Conservation (phyloP, 2,113 vertebrate genomes). For the Gobius niger region DNA sequence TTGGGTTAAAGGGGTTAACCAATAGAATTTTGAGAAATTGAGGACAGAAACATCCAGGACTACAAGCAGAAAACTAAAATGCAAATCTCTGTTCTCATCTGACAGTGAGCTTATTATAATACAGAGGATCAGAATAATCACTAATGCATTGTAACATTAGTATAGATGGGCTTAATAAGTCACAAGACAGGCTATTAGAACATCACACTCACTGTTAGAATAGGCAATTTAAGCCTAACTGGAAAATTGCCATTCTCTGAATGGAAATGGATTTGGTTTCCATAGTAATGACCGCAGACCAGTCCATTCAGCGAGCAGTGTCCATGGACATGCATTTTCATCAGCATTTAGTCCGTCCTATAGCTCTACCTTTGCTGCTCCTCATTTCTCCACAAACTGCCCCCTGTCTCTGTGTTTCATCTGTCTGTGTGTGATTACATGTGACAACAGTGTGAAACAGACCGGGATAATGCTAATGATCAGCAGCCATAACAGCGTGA, state of each 20-base stretch:
- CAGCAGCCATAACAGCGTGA: conserved; percentile 63
- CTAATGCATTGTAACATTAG: conserved; percentile 1
- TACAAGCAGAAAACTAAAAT: neutral
- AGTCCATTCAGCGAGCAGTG: conserved; percentile 33
- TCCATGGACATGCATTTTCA: conserved; percentile 49
- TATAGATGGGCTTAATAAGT: neutral
- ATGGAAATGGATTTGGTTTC: conserved; percentile 58
- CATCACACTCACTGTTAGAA: conserved; percentile 5
- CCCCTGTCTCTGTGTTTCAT: conserved; percentile 16
- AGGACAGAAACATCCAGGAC: neutral
- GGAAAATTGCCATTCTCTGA: conserved; percentile 49
- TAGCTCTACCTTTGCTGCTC: neutral
- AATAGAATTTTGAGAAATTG: neutral
- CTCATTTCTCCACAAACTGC: neutral
- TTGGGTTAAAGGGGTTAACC: too few relatives aligned
- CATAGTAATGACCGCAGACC: conserved; percentile 58
- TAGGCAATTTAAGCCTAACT: conserved; percentile 20
- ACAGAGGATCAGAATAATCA: neutral
- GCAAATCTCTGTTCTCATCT: neutral
- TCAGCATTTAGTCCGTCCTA: conserved; percentile 28
- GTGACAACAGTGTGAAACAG: conserved; percentile 22
- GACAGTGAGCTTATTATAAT: neutral
- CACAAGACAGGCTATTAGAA: conserved; percentile 2
- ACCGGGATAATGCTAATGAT: conserved; percentile 62
- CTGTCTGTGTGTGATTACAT: conserved; percentile 21